These are phyloP conservation scores for Brotogeris chrysoptera DNA, from an alignment of 2,797 vertebrate species.

Conservation along the genomic window DNA sequence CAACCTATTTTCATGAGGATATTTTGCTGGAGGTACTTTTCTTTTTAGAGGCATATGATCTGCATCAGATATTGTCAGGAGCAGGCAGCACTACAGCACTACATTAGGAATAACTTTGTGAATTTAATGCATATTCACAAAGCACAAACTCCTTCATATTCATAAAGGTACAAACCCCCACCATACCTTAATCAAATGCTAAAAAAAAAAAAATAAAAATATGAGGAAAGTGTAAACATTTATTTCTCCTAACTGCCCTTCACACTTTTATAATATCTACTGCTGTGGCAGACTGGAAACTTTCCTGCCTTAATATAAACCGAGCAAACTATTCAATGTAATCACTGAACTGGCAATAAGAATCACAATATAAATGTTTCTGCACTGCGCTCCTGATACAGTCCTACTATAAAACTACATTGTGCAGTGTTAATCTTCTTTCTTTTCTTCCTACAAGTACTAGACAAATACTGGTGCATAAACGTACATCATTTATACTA, in stretches of 20 bases:
- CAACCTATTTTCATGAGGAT: constrained; percentile 73
- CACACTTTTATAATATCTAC: constrained; percentile 16
- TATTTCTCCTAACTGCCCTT: constrained; percentile 49
- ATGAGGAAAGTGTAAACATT: constrained; percentile 34
- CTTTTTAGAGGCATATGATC: constrained; percentile 68
- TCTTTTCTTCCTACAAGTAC: neutral
- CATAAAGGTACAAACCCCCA: neutral
- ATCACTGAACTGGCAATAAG: constrained; percentile 36
- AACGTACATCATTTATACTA: neutral
- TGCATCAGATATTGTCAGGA: constrained; percentile 72
- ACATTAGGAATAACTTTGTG: constrained; percentile 52
- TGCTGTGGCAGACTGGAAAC: constrained; percentile 27
- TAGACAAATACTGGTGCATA: neutral
- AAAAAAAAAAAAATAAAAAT: constrained; percentile 29
- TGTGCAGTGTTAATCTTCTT: neutral
- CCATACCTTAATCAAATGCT: constrained; percentile 8
- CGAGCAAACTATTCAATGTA: neutral
- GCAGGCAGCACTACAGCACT: constrained; percentile 47
- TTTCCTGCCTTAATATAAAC: constrained; percentile 36
- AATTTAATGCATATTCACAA: constrained; percentile 9
- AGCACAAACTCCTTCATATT: neutral
- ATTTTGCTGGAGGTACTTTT: constrained; percentile 74
- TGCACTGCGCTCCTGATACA: constrained; percentile 5
- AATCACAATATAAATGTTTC: constrained; percentile 45
- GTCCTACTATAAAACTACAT: constrained; percentile 14